phyloP scores from a whole-genome alignment of 2,888 invertebrate species.

The Kuschelorhynchus macadamiae region DNA sequence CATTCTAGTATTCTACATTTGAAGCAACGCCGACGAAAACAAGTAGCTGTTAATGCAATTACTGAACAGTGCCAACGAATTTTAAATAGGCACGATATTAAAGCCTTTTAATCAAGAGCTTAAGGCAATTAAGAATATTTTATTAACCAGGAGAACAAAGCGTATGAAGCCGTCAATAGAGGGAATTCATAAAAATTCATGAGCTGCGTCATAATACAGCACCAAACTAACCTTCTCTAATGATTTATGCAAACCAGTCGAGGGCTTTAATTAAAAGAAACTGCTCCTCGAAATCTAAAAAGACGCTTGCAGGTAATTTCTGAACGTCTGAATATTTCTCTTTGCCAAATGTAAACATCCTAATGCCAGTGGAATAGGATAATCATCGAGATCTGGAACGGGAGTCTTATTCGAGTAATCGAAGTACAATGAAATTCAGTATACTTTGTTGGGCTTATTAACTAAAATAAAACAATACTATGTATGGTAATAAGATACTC shows the following conservation, averaged over 20 bases:
- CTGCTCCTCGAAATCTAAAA: constrained; percentile 41
- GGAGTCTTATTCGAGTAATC: constrained; percentile 1
- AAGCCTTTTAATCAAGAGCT: constrained; percentile 40
- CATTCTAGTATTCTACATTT: too few species aligned
- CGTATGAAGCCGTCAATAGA: constrained; percentile 30
- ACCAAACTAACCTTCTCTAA: constrained; percentile 46
- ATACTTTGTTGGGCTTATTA: neutral
- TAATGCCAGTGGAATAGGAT: constrained; percentile 13
- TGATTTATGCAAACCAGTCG: constrained; percentile 47
- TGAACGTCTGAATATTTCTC: constrained; percentile 34
- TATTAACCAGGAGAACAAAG: constrained; percentile 32
- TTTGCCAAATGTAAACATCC: constrained; percentile 39
- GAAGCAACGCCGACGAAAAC: neutral
- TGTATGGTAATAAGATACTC: too few species aligned
- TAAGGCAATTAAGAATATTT: constrained; percentile 47
- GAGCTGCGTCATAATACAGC: constrained; percentile 39
- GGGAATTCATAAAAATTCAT: constrained; percentile 49
- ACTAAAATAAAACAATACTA: neutral
- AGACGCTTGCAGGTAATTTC: constrained; percentile 46
- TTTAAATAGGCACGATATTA: constrained; percentile 17
- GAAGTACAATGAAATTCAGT: neutral
- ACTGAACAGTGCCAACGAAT: neutral
- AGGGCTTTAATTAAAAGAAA: constrained; percentile 49
- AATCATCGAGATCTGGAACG: constrained; percentile 17
- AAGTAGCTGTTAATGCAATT: constrained; percentile 9